Base-by-base conservation (phyloP, 1,140 invertebrate genomes). In the Leptestheria dahalacensis region DNA sequence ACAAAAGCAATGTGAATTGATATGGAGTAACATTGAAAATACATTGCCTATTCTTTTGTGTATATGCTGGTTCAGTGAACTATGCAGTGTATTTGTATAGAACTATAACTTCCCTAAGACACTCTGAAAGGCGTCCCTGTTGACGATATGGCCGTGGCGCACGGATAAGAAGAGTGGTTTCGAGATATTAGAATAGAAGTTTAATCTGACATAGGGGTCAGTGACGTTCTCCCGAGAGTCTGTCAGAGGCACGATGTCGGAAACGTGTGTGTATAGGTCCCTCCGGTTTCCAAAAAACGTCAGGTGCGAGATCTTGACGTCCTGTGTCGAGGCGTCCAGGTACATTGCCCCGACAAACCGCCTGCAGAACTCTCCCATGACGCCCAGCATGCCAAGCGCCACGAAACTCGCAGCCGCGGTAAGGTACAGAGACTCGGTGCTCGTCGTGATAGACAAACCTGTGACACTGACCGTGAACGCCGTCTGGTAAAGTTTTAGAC, bases 1-100 rank as follows among this genome's bases (percentile, higher is more conserved):
- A 55, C 53, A 55, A 55, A 55, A 55, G 53, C 53, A 55, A 55
- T 55, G 53, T 55, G 53, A 29, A 55, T 55, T 55, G 53, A 55
- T 55, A 55, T 55, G 33, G 33, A 41, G 15, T 41, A 55, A 55
- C 26, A 55, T 26, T 26, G 33, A 55, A 55, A 55, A 55, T 55
- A 55, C 53, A 55, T 55, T 55, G 53, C 53, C 53, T 55, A 55
- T 55, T 55, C 33, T 33, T 55, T 55, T 55, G 53, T 55, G 53
- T 55, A 55, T 20, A 55, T 29, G 25, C 24, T 52, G 28, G 24
- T 25, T 52, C 2, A 26, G 25, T 52, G 24, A 55, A 28, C 23
- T 55, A 29, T 33, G 28, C 6, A 29, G 28, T 55, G 53, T 29
- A 55, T 55, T 55, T 52, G 25, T 23, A 52, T 26, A 4, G 50